Evolutionary conservation across 2,888 invertebrate species (phyloP), one percentile per base, ranked within the genome.

Genomic region (Neoaliturus tenellus): DNA sequence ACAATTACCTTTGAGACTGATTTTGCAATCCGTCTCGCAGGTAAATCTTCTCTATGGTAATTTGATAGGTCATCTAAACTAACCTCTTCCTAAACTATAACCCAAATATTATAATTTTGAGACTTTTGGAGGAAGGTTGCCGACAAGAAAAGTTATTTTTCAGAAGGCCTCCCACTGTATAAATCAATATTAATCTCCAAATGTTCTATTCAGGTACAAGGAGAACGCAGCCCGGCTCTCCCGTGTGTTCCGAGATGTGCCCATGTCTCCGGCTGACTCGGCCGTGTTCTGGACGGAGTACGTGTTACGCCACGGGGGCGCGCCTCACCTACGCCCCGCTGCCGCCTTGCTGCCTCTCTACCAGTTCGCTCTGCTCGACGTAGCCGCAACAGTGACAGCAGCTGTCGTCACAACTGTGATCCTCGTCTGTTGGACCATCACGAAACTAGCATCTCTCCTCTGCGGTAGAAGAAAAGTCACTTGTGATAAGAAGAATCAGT

Each of bases 271-370:
- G 6, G 81, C 62, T 31, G 81, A 81, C 17, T 67, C 81, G n/a
- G 67, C 81, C 12, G 81, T 81, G 44, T 81, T 58, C 62, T 81
- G 81, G 81, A 62, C 62, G 12, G 81, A 81, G 62, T 81, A 81
- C 41, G 67, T 81, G n/a, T 33, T 81, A 0, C 58, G 81, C 14
- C 81, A 81, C 33, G 25, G 35, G n/a, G 81, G 81, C 1, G 81
- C 81, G 10, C 39, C 81, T 3, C 81, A 81, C 41, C 62, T 81
- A 4, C 58, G 81, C n/a, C 81, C 81, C 17, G 81, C 81, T 1
- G 25, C 44, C 35, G 12, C 41, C n/a, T 28, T 39, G 39, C 41
- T 81, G 17, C 28, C 67, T 17, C 41, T 58, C 25, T 81, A 81
- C 33, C 81, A 81, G 28, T 41, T 62, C 25, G 35, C 41, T 23